Percentiles rank a stretch among this genome's conserved stretches.
Conservation (phyloP, 2,113 vertebrate species). For the Paracanthobrama guichenoti region DNA sequence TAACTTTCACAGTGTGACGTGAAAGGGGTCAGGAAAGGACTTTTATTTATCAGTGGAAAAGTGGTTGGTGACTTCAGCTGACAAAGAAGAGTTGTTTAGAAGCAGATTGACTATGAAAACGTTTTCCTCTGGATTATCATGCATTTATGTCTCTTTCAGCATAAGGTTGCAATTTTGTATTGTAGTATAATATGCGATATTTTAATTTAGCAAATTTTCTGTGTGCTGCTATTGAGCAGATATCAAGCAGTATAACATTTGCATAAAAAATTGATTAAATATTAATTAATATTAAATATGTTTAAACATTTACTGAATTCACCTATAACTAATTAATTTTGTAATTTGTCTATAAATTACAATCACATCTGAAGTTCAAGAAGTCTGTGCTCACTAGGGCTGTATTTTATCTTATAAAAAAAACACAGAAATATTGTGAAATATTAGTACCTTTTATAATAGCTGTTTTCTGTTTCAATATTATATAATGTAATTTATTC, state of each 20-base stretch:
- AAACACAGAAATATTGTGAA: neutral
- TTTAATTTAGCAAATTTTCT: too few relatives aligned
- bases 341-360: too few relatives aligned
- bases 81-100: neutral
- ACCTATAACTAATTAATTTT: too few relatives aligned
- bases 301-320: too few relatives aligned
- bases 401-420: neutral
- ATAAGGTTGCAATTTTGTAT: neutral
- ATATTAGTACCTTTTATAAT: neutral
- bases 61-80: neutral
- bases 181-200: too few relatives aligned
- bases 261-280: too few relatives aligned
- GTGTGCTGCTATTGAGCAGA: too few relatives aligned
- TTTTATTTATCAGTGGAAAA: neutral
- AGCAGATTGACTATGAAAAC: neutral
- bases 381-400: neutral
- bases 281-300: too few relatives aligned
- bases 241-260: too few relatives aligned
- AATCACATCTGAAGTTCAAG: too few relatives aligned
- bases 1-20: slow-evolving; percentile 30
- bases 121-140: neutral
- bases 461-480: neutral
- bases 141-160: neutral
- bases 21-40: neutral
- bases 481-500: neutral